These are phyloP conservation scores for Dryoscopus gambensis DNA, from an alignment of 2,113 vertebrate species.

Conservation along the genomic window DNA sequence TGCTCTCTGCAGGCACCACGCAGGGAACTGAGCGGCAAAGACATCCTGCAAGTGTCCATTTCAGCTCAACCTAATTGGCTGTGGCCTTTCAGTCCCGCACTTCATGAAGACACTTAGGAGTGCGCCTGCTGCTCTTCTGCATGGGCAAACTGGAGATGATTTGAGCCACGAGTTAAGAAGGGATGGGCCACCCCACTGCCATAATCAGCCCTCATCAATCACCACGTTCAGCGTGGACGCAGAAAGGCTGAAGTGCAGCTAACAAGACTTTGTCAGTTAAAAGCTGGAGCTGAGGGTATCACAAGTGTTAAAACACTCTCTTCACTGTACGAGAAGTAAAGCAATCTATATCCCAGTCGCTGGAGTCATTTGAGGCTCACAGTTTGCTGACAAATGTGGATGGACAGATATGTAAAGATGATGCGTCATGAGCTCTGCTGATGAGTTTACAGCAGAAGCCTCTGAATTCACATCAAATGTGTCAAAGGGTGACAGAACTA, in stretches of 20 bases:
- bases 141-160: constrained; percentile 29
- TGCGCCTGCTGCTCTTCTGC: constrained; percentile 41
- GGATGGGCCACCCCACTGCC: neutral
- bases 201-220: constrained; percentile 46
- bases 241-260: constrained; percentile 6
- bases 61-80: constrained; percentile 43
- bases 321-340: constrained; percentile 33
- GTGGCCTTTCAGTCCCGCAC: constrained; percentile 49
- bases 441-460: constrained; percentile 68
- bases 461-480: constrained; percentile 66
- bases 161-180: neutral
- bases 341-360: constrained; percentile 57
- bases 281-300: constrained; percentile 15
- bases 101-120: constrained; percentile 37
- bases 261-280: constrained; percentile 35
- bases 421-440: constrained; percentile 64
- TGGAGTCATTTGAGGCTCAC: constrained; percentile 21
- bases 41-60: constrained; percentile 13
- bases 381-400: constrained; percentile 65
- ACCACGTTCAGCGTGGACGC: neutral
- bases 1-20: neutral
- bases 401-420: constrained; percentile 73
- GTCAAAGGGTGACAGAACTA: constrained; percentile 70
- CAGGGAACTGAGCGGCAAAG: neutral
- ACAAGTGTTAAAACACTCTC: constrained; percentile 45